Conservation (phyloP, 2,797 vertebrate species). For the Lacerta agilis region DNA sequence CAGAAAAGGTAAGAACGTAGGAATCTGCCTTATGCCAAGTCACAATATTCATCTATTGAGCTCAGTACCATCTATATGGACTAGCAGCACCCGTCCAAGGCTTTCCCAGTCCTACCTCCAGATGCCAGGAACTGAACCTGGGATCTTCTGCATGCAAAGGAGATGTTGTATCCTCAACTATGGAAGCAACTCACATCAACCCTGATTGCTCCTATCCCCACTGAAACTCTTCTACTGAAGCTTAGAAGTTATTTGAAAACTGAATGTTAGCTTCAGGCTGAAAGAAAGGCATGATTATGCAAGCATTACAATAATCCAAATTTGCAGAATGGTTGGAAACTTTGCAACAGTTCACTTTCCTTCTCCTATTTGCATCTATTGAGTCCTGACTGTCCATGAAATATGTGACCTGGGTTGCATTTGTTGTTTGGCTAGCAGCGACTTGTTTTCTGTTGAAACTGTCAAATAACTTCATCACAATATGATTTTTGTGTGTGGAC, state of each 20-base stretch:
- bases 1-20: background rate
- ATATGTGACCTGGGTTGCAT: slow-evolving; percentile 26
- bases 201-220: background rate
- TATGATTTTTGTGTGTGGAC: background rate
- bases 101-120: too few species aligned
- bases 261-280: background rate
- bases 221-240: background rate
- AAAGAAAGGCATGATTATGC: background rate
- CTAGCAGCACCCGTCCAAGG: too few species aligned
- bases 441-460: slow-evolving; percentile 8
- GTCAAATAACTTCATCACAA: background rate
- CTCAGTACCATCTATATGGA: too few species aligned
- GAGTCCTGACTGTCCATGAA: slow-evolving; percentile 28
- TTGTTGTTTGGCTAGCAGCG: slow-evolving; percentile 22
- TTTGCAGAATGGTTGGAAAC: background rate
- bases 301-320: slow-evolving; percentile 20
- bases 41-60: too few species aligned
- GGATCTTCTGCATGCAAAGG: too few species aligned
- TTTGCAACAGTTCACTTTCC: slow-evolving; percentile 16
- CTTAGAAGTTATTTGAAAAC: background rate
- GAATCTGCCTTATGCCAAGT: too few species aligned
- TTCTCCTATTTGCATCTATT: slow-evolving; percentile 38
- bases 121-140: too few species aligned
- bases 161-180: too few species aligned
- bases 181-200: background rate